Base-by-base conservation (phyloP, 2,113 vertebrate species). In the Limnothrissa miodon region DNA sequence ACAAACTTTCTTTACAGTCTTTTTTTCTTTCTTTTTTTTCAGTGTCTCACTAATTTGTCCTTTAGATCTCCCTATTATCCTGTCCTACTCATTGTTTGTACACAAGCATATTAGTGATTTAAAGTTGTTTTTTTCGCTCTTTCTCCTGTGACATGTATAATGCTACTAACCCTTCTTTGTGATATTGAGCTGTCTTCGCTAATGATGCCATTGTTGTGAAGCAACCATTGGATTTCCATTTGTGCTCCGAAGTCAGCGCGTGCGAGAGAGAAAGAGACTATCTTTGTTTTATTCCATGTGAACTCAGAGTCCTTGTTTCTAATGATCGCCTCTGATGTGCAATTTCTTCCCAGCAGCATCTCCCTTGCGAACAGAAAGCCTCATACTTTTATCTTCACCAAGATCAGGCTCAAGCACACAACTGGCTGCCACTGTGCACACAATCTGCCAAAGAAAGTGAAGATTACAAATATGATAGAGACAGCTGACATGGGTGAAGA, bases 291-390 rank as follows among this genome's bases (percentile, higher is more conserved):
- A 78, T 19, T 74, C 44, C 44, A 33, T 79, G 48, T 36, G n/a
- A 56, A 81, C 82, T 79, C 85, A 39, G 42, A 33, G 56, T 39
- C 39, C 45, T 45, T 74, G 39, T 25, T 78, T n/a, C 51, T 86
- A 86, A 84, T 81, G 74, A 86, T 86, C 85, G 81, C 59, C 80
- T 82, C 80, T 86, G 82, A 86, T 79, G 83, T 81, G 70, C 53
- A 62, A 81, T 86, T 83, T 81, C 74, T 81, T 46, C 25, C 15
- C 79, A 1, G 80, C 79, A 53, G 74, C 80, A 44, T 78, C 53
- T 86, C 80, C 83, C 51, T 81, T 48, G 44, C n/a, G 85, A 84
- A 80, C 59, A 44, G 21, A 74, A 70, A 51, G 53, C 53, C 85
- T 83, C 46, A 78, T 33, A 84, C 83, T 83, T 79, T 62, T 81